These are phyloP conservation scores for Timema podura DNA, from an alignment of 2,888 invertebrate species.

Conservation along the genomic window DNA sequence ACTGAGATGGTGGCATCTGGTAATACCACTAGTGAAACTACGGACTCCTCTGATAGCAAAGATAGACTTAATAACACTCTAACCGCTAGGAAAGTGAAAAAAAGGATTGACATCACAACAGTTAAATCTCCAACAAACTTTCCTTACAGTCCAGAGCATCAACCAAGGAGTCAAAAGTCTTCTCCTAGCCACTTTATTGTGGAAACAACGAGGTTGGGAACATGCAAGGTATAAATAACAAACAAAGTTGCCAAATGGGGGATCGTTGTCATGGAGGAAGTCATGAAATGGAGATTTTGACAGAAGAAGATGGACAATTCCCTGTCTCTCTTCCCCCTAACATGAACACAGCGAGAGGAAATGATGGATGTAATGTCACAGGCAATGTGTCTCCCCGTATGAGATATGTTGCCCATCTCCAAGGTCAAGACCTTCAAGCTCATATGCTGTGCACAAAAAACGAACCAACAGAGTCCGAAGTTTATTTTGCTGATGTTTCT, in stretches of 20 bases:
- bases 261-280: slow-evolving; percentile 17
- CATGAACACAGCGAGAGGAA: slow-evolving; percentile 18
- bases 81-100: slow-evolving; percentile 54
- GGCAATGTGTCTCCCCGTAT: slow-evolving; percentile 21
- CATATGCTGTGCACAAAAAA: slow-evolving; percentile 31
- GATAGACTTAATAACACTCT: slow-evolving; percentile 53
- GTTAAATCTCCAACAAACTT: slow-evolving; percentile 53
- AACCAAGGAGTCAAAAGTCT: slow-evolving; percentile 20
- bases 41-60: slow-evolving; percentile 45
- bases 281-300: slow-evolving; percentile 14
- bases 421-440: slow-evolving; percentile 44
- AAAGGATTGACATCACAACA: slow-evolving; percentile 48
- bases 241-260: slow-evolving; percentile 19
- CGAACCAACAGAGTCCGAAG: slow-evolving; percentile 72
- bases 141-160: slow-evolving; percentile 21
- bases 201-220: slow-evolving; percentile 12
- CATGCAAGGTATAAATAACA: slow-evolving; percentile 17
- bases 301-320: slow-evolving; percentile 20
- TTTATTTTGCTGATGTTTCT: slow-evolving; percentile 82
- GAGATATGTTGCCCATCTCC: slow-evolving; percentile 21
- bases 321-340: slow-evolving; percentile 18
- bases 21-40: slow-evolving; percentile 36
- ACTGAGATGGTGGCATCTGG: slow-evolving; percentile 20
- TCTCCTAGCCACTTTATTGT: slow-evolving; percentile 21
- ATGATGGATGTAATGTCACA: slow-evolving; percentile 16